A percentile compares a stretch with the other conserved stretches of the same genome.
phyloP scores from a whole-genome alignment of 2,797 vertebrate genomes.

The Paedocypris micromegethes region DNA sequence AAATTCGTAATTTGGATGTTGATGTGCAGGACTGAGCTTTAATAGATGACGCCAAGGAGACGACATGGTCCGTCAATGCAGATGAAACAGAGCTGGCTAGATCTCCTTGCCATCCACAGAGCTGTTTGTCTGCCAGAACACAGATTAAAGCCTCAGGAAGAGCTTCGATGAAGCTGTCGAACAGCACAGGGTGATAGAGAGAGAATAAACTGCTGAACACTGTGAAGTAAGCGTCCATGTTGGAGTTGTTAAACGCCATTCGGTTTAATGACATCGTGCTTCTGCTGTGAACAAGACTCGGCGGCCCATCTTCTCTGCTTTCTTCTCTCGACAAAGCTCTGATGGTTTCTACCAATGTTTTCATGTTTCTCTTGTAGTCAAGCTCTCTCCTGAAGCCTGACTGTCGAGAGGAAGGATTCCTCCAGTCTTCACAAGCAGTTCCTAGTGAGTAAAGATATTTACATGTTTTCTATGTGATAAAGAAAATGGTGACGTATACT shows the following conservation, averaged over 20 bases:
- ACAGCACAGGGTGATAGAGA: conserved; percentile 51
- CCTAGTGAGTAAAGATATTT: conserved; percentile 21
- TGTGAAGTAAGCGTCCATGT: conserved; percentile 50
- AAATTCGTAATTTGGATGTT: conserved; percentile 45
- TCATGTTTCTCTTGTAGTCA: conserved; percentile 53
- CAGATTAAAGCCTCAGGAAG: conserved; percentile 63
- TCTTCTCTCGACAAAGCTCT: conserved; percentile 48
- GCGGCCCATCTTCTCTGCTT: background rate
- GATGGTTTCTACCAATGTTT: conserved; percentile 54
- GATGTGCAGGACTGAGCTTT: conserved; percentile 57
- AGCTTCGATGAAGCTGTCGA: conserved; percentile 53
- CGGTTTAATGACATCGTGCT: conserved; percentile 5
- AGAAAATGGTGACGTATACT: background rate
- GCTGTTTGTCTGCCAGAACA: conserved; percentile 58
- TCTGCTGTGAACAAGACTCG: conserved; percentile 7
- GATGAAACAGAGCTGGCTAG: conserved; percentile 56
- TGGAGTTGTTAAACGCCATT: conserved; percentile 14
- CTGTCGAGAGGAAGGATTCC: conserved; percentile 27
- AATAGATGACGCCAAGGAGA: conserved; percentile 52
- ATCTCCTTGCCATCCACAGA: conserved; percentile 65
- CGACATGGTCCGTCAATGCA: conserved; percentile 53
- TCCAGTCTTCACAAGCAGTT: conserved; percentile 19
- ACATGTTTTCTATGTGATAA: too few species aligned
- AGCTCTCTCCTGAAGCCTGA: conserved; percentile 11
- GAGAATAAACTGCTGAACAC: conserved; percentile 51